Evolutionary conservation across 1,140 invertebrate species (phyloP).

Genomic region (Saccostrea echinata): DNA sequence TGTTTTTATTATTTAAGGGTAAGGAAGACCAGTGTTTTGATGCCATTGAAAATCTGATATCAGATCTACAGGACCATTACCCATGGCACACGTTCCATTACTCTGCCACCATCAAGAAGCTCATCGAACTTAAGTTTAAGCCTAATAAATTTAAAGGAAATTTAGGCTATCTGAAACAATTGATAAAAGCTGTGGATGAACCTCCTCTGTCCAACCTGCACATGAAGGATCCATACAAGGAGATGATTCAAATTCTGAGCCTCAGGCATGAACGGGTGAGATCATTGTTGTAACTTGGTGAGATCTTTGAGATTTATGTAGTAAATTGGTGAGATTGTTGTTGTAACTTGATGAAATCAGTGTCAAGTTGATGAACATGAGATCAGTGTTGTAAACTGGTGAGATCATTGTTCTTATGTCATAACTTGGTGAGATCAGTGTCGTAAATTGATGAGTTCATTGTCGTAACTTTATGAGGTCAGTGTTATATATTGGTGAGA

Average conservation of each 20-base stretch:
- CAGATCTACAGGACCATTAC: background rate
- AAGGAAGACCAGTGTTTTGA: background rate
- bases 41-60: background rate
- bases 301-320: too few relatives aligned
- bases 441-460: too few relatives aligned
- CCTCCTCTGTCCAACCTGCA: background rate
- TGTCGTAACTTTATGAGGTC: too few relatives aligned
- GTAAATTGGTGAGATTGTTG: too few relatives aligned
- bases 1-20: background rate
- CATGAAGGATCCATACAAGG: slow-evolving; percentile 11
- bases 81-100: slow-evolving; percentile 12
- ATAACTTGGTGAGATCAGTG: too few relatives aligned
- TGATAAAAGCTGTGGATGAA: background rate
- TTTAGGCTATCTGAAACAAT: background rate
- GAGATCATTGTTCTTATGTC: too few relatives aligned
- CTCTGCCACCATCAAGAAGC: background rate
- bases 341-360: too few relatives aligned
- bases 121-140: background rate
- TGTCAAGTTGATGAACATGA: too few relatives aligned
- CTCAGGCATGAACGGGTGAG: background rate
- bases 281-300: too few relatives aligned
- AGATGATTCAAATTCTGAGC: background rate
- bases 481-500: too few relatives aligned
- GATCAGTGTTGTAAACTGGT: too few relatives aligned
- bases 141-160: slow-evolving; percentile 3